These are phyloP conservation scores for Drosophila macrothrix DNA, from an alignment of 2,888 invertebrate species.

Conservation along the genomic window DNA sequence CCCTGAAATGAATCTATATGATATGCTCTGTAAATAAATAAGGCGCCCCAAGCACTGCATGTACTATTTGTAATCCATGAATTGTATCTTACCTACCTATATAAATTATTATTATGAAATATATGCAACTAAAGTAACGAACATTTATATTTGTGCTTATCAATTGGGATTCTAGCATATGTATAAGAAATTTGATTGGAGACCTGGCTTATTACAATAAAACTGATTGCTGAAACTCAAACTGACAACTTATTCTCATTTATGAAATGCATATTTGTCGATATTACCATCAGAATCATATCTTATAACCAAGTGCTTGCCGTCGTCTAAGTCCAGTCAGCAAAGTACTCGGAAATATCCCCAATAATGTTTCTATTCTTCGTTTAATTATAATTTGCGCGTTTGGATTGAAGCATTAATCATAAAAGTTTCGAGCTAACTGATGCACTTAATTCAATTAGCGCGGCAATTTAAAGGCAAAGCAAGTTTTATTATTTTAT, in stretches of 20 bases:
- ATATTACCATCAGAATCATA: background rate
- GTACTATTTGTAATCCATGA: slow-evolving; percentile 63
- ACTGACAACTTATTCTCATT: background rate
- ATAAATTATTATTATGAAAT: slow-evolving; percentile 73
- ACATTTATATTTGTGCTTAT: background rate
- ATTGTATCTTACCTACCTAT: slow-evolving; percentile 70
- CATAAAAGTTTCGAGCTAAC: background rate
- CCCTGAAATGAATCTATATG: slow-evolving; percentile 51
- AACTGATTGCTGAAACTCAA: background rate
- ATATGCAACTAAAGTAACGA: slow-evolving; percentile 45
- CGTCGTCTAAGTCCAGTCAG: no score
- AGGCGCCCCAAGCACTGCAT: slow-evolving; percentile 60
- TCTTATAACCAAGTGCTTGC: no score
- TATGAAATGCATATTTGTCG: background rate
- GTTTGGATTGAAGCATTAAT: background rate
- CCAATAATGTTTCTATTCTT: background rate
- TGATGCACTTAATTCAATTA: slow-evolving; percentile 13
- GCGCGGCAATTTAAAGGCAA: background rate
- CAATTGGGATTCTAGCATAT: background rate
- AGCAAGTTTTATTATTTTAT: slow-evolving; percentile 2
- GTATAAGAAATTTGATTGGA: background rate
- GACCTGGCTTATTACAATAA: background rate
- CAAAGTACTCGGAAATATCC: background rate
- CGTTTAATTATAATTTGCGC: background rate
- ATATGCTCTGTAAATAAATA: slow-evolving; percentile 61